Evolutionary conservation across 1,140 invertebrate species (phyloP), one percentile per base, ranked within the genome.

Genomic region (Hesperophylax magnus): DNA sequence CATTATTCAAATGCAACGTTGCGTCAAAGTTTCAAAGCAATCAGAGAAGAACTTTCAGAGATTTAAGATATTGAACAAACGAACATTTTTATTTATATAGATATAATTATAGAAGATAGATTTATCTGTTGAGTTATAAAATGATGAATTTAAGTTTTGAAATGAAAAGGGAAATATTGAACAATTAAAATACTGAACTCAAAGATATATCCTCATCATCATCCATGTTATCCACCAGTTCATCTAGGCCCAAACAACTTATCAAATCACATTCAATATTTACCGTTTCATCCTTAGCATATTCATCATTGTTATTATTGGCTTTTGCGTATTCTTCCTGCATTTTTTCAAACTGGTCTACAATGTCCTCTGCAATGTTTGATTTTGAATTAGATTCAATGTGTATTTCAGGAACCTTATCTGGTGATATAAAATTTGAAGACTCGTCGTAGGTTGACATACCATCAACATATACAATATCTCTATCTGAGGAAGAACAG

Each of bases 191-290:
- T 2, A 67, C 24, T 6, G 63, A 67, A n/a, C 63, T 67, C n/a
- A 67, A 17, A 27, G 63, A 65, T 34, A 31, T 65, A 27, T 65
- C 20, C n/a, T 22, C 20, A 61, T 24, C 24, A 27, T 61, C 65
- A 18, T 69, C 31, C 20, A 39, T 34, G 3, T 18, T 69, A 9
- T 69, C 65, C 65, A 69, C 39, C 39, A 69, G 39, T 39, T 69
- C 65, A 20, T 69, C 65, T 8, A 69, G n/a, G 6, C 65, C 65
- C 20, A 69, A 69, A 47, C 65, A 69, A 18, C 31, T 69, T 47
- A 69, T 69, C 65, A 69, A 67, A 18, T 69, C 65, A 47, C 18
- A 39, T 20, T 69, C 65, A 69, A 34, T 69, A 69, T 69, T 69
- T 34, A 69, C 65, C 8, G 65, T 39, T 39, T 69, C 65, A 69